Conservation (phyloP, 2,888 invertebrate species). For the Aleiodes leptofemur region DNA sequence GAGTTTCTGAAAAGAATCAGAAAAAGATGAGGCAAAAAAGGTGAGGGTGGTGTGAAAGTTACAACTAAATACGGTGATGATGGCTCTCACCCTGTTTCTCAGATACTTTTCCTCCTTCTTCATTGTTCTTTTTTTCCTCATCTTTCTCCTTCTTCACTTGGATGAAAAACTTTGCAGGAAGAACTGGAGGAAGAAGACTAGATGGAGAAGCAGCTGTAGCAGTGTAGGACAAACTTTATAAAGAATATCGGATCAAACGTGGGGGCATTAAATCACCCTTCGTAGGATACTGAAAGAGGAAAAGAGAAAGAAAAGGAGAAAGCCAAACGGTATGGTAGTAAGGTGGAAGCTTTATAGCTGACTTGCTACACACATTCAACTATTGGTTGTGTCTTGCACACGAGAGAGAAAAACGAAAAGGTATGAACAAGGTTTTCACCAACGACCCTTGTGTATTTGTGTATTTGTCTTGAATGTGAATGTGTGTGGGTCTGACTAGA, state of each 20-base stretch:
- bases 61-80: slow-evolving; percentile 40
- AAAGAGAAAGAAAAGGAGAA: neutral
- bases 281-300: slow-evolving; percentile 51
- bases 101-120: slow-evolving; percentile 1
- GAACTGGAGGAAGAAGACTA: slow-evolving; percentile 5
- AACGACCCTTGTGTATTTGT: slow-evolving; percentile 12
- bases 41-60: slow-evolving; percentile 6
- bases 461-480: slow-evolving; percentile 15
- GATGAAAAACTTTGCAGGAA: slow-evolving; percentile 18
- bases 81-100: neutral
- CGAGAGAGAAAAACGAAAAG: slow-evolving; percentile 35
- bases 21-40: slow-evolving; percentile 22
- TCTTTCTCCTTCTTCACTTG: neutral
- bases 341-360: neutral
- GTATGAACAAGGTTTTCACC: slow-evolving; percentile 11
- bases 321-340: slow-evolving; percentile 14
- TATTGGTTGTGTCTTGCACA: slow-evolving; percentile 3
- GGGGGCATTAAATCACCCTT: slow-evolving; percentile 66
- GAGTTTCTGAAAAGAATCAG: neutral
- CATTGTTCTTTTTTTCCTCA: neutral
- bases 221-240: slow-evolving; percentile 64
- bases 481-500: slow-evolving; percentile 26
- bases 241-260: slow-evolving; percentile 69
- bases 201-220: slow-evolving; percentile 53
- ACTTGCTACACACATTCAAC: slow-evolving; percentile 5